Evolutionary conservation across 2,113 vertebrate species (phyloP), one percentile per base, ranked within the genome.

Genomic region (Sitta europaea): DNA sequence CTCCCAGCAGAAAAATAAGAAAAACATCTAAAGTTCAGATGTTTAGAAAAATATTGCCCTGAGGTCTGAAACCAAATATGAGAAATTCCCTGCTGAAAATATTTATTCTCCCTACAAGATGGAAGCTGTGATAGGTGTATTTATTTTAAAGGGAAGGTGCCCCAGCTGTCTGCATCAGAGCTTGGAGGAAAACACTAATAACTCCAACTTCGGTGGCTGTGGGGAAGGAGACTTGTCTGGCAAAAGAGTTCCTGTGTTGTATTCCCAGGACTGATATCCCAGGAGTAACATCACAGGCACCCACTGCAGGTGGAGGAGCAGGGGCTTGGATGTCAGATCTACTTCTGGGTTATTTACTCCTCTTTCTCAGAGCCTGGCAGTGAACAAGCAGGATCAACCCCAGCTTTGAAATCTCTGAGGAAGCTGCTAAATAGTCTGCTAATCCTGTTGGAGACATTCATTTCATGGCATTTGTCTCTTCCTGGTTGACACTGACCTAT

Each of bases 1-100:
- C 43, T 85, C 59, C 40, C 65, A 93, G 72, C 14, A 67, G 85
- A 90, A 91, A 94, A 89, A 68, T 10, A 58, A 58, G 53, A 82
- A 65, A 87, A 92, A 4, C 50, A 62, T 53, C 63, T 77, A 10
- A 90, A 88, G 78, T 94, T 95, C 90, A 90, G n/a, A 63, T 70
- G 38, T 65, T 90, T 88, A 79, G 58, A 93, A 94, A 92, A 95
- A 93, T 67, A 94, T 21, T 83, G 66, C 92, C 90, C 43, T 50
- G 36, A 90, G 91, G 67, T 72, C 67, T 92, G 72, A 96, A 95
- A 88, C 11, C 18, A 83, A 88, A 88, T 58, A 70, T 55, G 71
- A 90, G 68, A 92, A 77, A 88, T 55, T 92, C 86, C 71, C 72
- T 70, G 12, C 72, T 73, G 84, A 87, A 97, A 94, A 21, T 16